Conservation (phyloP, 2,113 vertebrate genomes). For the Cygnus buccinator region DNA sequence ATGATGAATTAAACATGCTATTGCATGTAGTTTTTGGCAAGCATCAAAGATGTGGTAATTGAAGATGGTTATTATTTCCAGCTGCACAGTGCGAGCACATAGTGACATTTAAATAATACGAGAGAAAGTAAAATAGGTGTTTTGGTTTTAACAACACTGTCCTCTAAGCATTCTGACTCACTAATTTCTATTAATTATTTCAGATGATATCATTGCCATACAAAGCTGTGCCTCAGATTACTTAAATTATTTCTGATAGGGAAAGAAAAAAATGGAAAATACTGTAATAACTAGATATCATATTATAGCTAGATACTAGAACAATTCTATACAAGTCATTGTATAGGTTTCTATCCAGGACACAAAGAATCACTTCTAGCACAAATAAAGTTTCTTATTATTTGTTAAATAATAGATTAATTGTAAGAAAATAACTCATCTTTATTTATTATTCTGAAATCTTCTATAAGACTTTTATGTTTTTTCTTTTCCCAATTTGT, state of each 20-base stretch:
- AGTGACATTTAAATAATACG: slow-evolving; percentile 62
- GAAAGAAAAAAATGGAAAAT: neutral
- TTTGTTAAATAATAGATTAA: neutral
- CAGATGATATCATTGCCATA: neutral
- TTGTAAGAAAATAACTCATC: neutral
- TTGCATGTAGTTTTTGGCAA: slow-evolving; percentile 72
- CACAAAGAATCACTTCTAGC: neutral
- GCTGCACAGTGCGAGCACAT: slow-evolving; percentile 39
- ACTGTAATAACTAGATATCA: neutral
- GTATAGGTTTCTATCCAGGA: neutral
- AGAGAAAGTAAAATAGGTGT: slow-evolving; percentile 54
- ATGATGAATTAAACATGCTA: slow-evolving; percentile 75
- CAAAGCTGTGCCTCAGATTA: neutral
- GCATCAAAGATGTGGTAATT: slow-evolving; percentile 72
- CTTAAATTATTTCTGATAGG: slow-evolving; percentile 1
- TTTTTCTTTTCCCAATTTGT: neutral
- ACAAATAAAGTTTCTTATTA: neutral
- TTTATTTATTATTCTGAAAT: neutral
- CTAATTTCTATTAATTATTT: slow-evolving; percentile 45
- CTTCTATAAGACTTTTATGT: neutral
- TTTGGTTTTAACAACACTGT: slow-evolving; percentile 38
- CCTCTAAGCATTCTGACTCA: slow-evolving; percentile 36
- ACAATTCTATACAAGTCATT: neutral
- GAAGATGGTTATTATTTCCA: slow-evolving; percentile 73
- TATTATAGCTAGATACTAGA: neutral